Percentiles rank a stretch among this genome's conserved stretches.
Conservation (phyloP, 2,113 vertebrate species). For the Prunella fulvescens region DNA sequence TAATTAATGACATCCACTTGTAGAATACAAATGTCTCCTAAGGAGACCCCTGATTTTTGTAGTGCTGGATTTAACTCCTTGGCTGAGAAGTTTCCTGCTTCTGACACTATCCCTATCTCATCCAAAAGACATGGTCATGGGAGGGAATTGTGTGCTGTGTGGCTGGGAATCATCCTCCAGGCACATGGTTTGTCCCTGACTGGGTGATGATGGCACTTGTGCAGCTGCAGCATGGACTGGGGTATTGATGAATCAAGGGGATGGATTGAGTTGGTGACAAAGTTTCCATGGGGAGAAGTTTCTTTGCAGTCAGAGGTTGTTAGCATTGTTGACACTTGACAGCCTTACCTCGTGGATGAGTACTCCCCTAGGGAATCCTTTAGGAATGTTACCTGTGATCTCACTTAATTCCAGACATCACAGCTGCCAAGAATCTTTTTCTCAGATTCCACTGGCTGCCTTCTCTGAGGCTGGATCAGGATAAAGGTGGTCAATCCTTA, state of each 20-base stretch:
- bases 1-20: neutral
- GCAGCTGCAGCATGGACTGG: neutral
- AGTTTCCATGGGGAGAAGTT: neutral
- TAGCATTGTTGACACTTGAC: neutral
- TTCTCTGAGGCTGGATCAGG: neutral
- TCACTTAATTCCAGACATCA: neutral
- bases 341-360: neutral
- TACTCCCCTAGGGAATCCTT: neutral
- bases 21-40: neutral
- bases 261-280: neutral
- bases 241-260: neutral
- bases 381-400: neutral
- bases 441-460: neutral
- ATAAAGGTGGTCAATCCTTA: neutral
- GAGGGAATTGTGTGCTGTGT: neutral
- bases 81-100: neutral
- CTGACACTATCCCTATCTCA: neutral
- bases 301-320: neutral
- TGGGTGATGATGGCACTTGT: neutral
- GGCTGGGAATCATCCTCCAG: neutral
- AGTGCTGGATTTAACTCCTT: neutral
- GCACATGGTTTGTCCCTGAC: neutral
- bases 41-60: neutral
- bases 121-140: neutral
- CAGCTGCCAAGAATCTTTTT: neutral